Base-by-base conservation (phyloP, 2,888 invertebrate species). In the Pristionchus japonicus region DNA sequence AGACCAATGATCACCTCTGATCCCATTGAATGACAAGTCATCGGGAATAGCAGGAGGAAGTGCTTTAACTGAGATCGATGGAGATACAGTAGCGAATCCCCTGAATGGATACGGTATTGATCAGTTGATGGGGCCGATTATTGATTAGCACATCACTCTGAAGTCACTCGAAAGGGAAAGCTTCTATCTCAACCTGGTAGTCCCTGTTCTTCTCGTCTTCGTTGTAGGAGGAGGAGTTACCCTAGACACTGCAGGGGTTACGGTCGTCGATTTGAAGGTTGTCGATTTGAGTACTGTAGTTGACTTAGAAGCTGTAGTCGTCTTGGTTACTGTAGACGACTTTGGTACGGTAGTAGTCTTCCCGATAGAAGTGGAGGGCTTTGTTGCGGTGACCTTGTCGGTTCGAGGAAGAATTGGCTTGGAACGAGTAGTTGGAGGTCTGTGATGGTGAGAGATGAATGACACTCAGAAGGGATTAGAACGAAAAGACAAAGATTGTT, bases 1-100 rank as follows among this genome's bases (percentile, higher is more conserved):
- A 83, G 82, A 83, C 34, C 52, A 83, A 52, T 52, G 80, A 83
- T 52, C 82, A 83, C 82, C 82, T 52, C 52, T 27, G 34, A 83
- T 83, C n/a, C 43, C 34, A 83, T 83, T 83, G 82, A 83, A 83
- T 34, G 82, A 34, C 34, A 83, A 37, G 9, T 83, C 82, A 52
- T 49, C 49, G 1, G 31, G 82, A 52, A 83, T 52, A 23, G 82
- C 9, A 23, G 82, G 82, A 52, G 82, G 82, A 11, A 83, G 52
- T 23, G 82, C 31, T 52, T 83, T 83, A 49, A 83, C 82, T 49
- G 82, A 83, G 49, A 83, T 83, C 15, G 49, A 27, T 49, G 82
- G 82, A 37, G 82, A 52, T 83, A 83, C 82, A n/a, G 82, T 83
- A 52, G 82, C 37, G 52, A 83, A 52, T 31, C 13, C 52, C 52